These are phyloP conservation scores for Shargacucullia verbasci DNA, from an alignment of 2,888 invertebrate species.

Conservation along the genomic window DNA sequence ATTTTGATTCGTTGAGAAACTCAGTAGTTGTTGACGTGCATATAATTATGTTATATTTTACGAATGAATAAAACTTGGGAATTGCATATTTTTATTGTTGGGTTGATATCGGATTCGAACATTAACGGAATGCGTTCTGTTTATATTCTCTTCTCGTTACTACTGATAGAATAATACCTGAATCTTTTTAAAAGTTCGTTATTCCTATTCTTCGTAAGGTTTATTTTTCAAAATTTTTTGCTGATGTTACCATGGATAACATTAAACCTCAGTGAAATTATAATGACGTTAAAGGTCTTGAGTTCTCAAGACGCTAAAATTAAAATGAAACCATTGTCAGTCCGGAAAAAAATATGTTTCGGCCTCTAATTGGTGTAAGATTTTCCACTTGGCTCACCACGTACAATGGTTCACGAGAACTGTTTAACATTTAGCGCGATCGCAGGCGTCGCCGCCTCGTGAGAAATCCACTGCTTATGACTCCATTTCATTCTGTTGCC, in stretches of 20 bases:
- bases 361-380: constrained; percentile 75
- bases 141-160: background rate
- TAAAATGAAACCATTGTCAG: constrained; percentile 53
- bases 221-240: too few relatives aligned
- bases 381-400: constrained; percentile 74
- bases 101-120: background rate
- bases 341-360: constrained; percentile 64
- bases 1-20: background rate
- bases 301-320: too few relatives aligned
- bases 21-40: background rate
- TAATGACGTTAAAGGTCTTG: constrained; percentile 54
- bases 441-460: constrained; percentile 58
- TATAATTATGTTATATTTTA: too few relatives aligned
- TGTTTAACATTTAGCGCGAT: constrained; percentile 74
- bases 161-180: constrained; percentile 8
- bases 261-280: constrained; percentile 15
- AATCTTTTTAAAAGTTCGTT: background rate
- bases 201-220: too few relatives aligned
- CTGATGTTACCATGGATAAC: constrained; percentile 14
- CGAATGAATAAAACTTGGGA: too few relatives aligned
- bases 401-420: constrained; percentile 77
- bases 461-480: constrained; percentile 53
- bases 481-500: constrained; percentile 50
- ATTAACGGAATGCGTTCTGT: background rate
- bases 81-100: too few relatives aligned